Conservation (phyloP, 1,140 invertebrate species). For the Brachionus angularis region DNA sequence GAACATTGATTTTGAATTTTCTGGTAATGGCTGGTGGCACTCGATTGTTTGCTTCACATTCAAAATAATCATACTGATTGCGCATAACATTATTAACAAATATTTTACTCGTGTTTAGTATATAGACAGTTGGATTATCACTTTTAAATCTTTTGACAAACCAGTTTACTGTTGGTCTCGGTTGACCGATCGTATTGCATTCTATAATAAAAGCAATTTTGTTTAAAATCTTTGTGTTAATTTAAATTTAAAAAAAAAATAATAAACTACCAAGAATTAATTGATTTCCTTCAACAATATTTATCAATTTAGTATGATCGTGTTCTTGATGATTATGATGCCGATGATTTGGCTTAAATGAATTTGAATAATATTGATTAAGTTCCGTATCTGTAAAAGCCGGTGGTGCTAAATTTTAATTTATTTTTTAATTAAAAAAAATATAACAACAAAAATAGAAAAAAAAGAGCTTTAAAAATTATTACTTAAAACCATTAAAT, state of each 20-base stretch:
- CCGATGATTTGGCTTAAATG: too few relatives aligned
- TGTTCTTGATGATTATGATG: constrained; percentile 12
- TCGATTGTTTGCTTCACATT: constrained; percentile 25
- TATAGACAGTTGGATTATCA: constrained; percentile 40
- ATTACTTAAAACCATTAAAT: constrained; percentile 40
- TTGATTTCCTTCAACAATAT: constrained; percentile 36
- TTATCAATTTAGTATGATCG: constrained; percentile 10
- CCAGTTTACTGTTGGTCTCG: constrained; percentile 34
- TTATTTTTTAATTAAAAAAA: too few relatives aligned
- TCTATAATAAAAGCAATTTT: constrained; percentile 17
- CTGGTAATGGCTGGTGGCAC: constrained; percentile 34
- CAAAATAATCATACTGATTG: constrained; percentile 43
- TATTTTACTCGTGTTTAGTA: constrained; percentile 17
- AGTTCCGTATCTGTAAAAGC: constrained; percentile 26
- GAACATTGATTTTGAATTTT: constrained; percentile 43
- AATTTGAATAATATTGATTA: constrained; percentile 13
- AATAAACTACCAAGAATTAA: constrained; percentile 3
- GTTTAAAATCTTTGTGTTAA: too few relatives aligned
- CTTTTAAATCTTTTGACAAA: constrained; percentile 41
- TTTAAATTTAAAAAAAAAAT: too few relatives aligned
- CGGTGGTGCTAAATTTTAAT: constrained; percentile 17
- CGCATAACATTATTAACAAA: constrained; percentile 34
- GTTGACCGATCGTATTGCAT: constrained; percentile 37
- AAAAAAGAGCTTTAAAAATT: background rate
- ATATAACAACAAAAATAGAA: background rate